Percentiles rank a stretch among this genome's conserved stretches.
phyloP scores from a whole-genome alignment of 2,797 vertebrate genomes.

The Scarus forsteni region DNA sequence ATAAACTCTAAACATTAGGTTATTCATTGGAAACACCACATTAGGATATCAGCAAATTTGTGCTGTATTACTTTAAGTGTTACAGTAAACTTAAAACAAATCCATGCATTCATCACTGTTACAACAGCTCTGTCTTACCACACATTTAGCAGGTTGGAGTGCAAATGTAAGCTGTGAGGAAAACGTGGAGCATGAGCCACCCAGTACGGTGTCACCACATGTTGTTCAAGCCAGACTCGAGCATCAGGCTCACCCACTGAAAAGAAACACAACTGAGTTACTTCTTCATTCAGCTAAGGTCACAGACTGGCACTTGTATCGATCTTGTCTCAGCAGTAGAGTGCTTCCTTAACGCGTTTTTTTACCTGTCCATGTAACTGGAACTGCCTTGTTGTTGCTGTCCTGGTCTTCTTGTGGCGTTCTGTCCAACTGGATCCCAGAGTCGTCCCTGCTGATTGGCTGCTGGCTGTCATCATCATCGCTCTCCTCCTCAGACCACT shows the following conservation, averaged over 20 bases:
- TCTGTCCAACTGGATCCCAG: constrained; percentile 95
- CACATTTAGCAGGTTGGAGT: constrained; percentile 94
- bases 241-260: constrained; percentile 89
- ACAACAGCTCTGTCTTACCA: constrained; percentile 85
- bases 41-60: too few species aligned
- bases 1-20: too few species aligned
- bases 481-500: constrained; percentile 95
- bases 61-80: too few species aligned
- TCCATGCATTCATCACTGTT: too few species aligned
- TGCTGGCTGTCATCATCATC: constrained; percentile 90
- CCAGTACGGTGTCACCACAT: constrained; percentile 95
- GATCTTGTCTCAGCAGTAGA: background rate
- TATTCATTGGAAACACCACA: too few species aligned
- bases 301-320: background rate
- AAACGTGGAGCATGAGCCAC: constrained; percentile 87
- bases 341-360: background rate
- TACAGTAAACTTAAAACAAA: too few species aligned
- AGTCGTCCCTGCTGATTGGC: constrained; percentile 95
- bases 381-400: constrained; percentile 84
- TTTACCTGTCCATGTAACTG: constrained; percentile 90
- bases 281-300: background rate
- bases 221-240: constrained; percentile 93
- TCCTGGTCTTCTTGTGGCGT: constrained; percentile 94
- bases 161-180: constrained; percentile 93
- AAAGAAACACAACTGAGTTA: constrained; percentile 24